Evolutionary conservation across 2,888 invertebrate species (phyloP), one percentile per base, ranked within the genome.

Genomic region (Polia nebulosa): DNA sequence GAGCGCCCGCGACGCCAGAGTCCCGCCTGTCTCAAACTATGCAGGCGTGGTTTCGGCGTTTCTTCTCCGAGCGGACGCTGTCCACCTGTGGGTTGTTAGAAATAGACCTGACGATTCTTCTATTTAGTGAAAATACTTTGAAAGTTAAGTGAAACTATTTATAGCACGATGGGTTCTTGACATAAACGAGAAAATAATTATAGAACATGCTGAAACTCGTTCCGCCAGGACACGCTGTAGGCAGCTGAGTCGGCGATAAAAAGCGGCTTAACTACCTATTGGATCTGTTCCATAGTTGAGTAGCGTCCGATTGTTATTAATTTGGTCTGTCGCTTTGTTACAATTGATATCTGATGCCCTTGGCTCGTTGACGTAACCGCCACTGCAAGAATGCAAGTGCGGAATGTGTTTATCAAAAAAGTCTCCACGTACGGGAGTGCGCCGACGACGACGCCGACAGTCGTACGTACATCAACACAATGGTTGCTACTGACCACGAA

Each of bases 401-500:
- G 79, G 83, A 85, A 87, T 86, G 82, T 89, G 89, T 90, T 89
- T 87, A 88, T 87, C 82, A 81, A 89, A 90, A 90, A 91, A 83
- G 79, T 83, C 58, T 82, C 72, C 68, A 59, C 78, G 65, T 47
- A 68, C 29, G 45, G 58, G 29, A 36, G 70, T 29, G 29, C 45
- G 36, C 13, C 73, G 69, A 65, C 69, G 72, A 22, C 51, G 59
- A 41, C 25, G 25, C 5, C 20, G 13, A 32, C 41, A 1, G 20
- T 20, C 34, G 22, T 17, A 34, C 5, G 17, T 32, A 75, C 68
- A 67, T 65, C 57, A 72, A 87, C 80, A 90, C 91, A 90, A 89
- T 90, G 84, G 84, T 45, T 17, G 53, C 64, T 63, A 55, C 59
- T 80, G 74, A 74, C 69, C 63, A 61, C 39, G 62, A 72, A 72